Evolutionary conservation across 2,888 invertebrate genomes (phyloP).

Genomic region (Beris chalybata): DNA sequence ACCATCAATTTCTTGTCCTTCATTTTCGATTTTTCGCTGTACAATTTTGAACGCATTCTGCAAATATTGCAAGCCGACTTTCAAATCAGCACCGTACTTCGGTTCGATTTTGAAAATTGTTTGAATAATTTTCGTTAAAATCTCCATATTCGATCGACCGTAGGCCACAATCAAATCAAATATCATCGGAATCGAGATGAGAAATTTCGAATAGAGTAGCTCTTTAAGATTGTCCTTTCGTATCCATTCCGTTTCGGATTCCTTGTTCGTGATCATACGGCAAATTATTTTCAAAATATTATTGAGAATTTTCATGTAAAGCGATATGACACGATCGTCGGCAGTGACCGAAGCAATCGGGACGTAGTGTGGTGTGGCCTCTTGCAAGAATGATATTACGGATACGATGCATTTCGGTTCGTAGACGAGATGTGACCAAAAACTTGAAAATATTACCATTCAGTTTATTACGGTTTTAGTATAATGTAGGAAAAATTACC

Average conservation of each 20-base stretch:
- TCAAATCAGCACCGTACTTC: conserved; percentile 65
- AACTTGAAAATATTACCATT: conserved; percentile 55
- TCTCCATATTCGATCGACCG: conserved; percentile 65
- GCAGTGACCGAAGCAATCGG: conserved; percentile 57
- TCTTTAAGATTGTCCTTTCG: conserved; percentile 66
- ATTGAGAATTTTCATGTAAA: conserved; percentile 65
- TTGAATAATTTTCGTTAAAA: conserved; percentile 66
- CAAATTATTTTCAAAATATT: conserved; percentile 72
- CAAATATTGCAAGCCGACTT: conserved; percentile 59
- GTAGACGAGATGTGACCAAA: conserved; percentile 73
- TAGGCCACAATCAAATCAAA: conserved; percentile 78
- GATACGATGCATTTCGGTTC: conserved; percentile 66
- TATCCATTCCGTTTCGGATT: conserved; percentile 72
- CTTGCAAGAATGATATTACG: conserved; percentile 73
- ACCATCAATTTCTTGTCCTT: conserved; percentile 42
- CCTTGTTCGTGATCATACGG: conserved; percentile 77
- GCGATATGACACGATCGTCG: conserved; percentile 56
- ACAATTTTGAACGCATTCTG: conserved; percentile 57
- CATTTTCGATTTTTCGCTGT: conserved; percentile 51
- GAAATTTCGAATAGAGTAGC: conserved; percentile 75
- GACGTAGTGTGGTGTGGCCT: conserved; percentile 70
- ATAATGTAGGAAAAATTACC: conserved; percentile 52
- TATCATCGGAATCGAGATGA: conserved; percentile 81
- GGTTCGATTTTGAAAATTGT: conserved; percentile 63
- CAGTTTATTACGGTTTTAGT: conserved; percentile 3